Evolutionary conservation across 2,888 invertebrate genomes (phyloP).

Genomic region (Cataglyphis albicans): DNA sequence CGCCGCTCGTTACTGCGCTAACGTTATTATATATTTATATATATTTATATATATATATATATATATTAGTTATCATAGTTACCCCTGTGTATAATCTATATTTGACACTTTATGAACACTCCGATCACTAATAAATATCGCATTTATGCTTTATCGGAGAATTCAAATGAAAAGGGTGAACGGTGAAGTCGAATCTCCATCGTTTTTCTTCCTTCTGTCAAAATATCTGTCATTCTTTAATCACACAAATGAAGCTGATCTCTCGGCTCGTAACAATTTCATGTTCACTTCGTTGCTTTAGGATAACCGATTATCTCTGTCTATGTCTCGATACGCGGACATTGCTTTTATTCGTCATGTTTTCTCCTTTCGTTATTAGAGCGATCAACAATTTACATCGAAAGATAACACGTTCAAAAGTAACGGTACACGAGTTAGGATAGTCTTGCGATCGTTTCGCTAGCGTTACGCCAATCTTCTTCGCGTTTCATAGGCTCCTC

Average conservation of each 20-base stretch:
- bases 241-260: not conserved
- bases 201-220: not conserved
- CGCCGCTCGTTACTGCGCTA: slow-evolving; percentile 74
- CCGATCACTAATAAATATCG: slow-evolving; percentile 63
- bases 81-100: slow-evolving; percentile 72
- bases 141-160: slow-evolving; percentile 26
- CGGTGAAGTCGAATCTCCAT: slow-evolving; percentile 6
- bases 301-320: not conserved
- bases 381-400: slow-evolving; percentile 83
- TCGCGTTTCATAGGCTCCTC: slow-evolving; percentile 56
- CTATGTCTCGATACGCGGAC: slow-evolving; percentile 7
- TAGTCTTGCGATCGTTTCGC: slow-evolving; percentile 35
- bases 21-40: slow-evolving; percentile 60
- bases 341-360: not conserved
- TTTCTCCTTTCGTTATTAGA: not conserved
- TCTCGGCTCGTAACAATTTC: slow-evolving; percentile 23
- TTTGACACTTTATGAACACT: slow-evolving; percentile 71
- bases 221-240: slow-evolving; percentile 13
- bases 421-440: slow-evolving; percentile 74
- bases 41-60: slow-evolving; percentile 22
- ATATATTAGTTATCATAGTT: slow-evolving; percentile 65
- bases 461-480: slow-evolving; percentile 47
- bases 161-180: slow-evolving; percentile 13
- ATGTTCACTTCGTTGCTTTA: slow-evolving; percentile 43
- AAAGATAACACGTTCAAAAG: slow-evolving; percentile 84